Evolutionary conservation across 2,113 vertebrate genomes (phyloP).

Genomic region (Sorex fumeus): DNA sequence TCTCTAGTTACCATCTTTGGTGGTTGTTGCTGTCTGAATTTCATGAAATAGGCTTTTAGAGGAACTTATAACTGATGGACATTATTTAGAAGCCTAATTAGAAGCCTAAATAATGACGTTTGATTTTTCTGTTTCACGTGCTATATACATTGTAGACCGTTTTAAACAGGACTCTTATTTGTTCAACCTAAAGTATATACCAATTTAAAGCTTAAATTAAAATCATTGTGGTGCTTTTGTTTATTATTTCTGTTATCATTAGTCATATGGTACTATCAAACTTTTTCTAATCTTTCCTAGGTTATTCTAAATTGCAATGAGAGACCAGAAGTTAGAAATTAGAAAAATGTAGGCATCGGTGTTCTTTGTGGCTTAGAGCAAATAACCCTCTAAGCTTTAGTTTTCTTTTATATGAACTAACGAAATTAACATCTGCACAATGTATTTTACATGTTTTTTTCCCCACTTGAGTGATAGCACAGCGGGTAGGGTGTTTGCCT

Average conservation of each 20-base stretch:
- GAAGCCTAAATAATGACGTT: constrained; percentile 23
- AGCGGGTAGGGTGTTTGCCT: too few species aligned
- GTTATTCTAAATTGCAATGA: background rate
- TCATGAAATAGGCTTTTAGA: background rate
- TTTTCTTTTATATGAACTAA: background rate
- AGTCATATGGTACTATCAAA: background rate
- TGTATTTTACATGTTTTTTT: background rate
- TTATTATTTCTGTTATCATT: background rate
- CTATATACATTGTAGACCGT: background rate
- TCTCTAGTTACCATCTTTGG: background rate
- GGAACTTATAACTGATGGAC: background rate
- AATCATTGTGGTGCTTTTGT: background rate
- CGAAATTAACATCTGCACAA: background rate
- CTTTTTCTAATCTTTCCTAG: constrained; percentile 33
- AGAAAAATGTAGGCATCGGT: background rate
- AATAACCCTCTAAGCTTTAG: background rate
- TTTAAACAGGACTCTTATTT: constrained; percentile 54
- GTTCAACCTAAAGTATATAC: constrained; percentile 17
- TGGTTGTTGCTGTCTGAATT: background rate
- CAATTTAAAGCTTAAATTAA: constrained; percentile 46
- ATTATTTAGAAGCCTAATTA: background rate
- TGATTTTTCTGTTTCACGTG: background rate
- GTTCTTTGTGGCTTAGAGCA: constrained; percentile 1
- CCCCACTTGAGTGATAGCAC: too few species aligned
- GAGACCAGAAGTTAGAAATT: background rate